A percentile compares a stretch with the other conserved stretches of the same genome.
These are phyloP conservation scores for Ryuthela nishihirai DNA, from an alignment of 2,888 invertebrate species.

Conservation along the genomic window DNA sequence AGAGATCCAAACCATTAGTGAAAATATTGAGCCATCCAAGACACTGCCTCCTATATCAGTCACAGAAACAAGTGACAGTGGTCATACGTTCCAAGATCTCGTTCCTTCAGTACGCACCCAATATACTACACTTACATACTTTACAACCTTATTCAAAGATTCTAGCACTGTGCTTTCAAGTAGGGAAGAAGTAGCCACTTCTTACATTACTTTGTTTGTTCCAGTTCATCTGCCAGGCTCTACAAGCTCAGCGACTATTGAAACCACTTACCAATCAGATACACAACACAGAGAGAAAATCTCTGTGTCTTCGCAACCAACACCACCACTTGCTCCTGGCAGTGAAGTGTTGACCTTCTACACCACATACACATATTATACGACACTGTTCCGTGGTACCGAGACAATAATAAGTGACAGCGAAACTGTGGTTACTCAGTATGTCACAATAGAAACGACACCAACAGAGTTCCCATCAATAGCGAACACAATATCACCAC, in stretches of 20 bases:
- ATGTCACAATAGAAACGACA: constrained; percentile 33
- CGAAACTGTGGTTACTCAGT: constrained; percentile 37
- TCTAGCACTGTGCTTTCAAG: constrained; percentile 41
- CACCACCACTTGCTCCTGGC: constrained; percentile 4
- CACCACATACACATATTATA: constrained; percentile 73
- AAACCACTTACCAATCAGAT: not conserved
- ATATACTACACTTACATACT: constrained; percentile 43
- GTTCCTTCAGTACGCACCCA: constrained; percentile 43
- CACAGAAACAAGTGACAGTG: not conserved
- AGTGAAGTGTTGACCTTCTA: constrained; percentile 53
- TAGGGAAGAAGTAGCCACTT: constrained; percentile 41
- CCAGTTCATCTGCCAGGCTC: constrained; percentile 23
- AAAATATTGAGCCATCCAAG: not conserved
- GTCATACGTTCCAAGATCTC: constrained; percentile 37
- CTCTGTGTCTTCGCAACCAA: not conserved
- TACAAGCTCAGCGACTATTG: constrained; percentile 7
- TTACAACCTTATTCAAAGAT: constrained; percentile 43
- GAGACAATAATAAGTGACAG: constrained; percentile 47
- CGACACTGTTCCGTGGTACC: constrained; percentile 71
- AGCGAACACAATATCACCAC: constrained; percentile 10
- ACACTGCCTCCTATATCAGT: not conserved
- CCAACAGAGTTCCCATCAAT: constrained; percentile 13
- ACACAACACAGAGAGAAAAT: not conserved
- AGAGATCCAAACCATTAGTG: not conserved
- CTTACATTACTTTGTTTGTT: constrained; percentile 42